phyloP scores from a whole-genome alignment of 2,888 invertebrate genomes.

The Drosophila planitibia region DNA sequence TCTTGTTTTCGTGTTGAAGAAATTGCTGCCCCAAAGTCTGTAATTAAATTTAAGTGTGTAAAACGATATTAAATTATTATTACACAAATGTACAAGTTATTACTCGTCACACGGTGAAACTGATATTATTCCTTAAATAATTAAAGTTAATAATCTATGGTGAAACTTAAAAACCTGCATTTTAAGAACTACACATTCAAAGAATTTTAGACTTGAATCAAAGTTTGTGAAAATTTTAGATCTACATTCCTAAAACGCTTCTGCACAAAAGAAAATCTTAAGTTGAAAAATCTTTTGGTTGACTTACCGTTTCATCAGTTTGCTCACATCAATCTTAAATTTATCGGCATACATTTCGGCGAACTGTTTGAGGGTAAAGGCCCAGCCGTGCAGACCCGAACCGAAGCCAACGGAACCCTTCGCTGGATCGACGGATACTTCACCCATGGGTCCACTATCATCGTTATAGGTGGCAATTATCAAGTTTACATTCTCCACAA shows the following conservation, averaged over 20 bases:
- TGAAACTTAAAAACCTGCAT: not conserved
- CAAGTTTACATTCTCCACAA: constrained; percentile 99
- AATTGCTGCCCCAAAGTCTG: constrained; percentile 98
- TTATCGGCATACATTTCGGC: constrained; percentile 99
- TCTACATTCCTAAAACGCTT: not conserved
- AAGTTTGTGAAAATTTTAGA: not conserved
- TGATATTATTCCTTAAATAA: not conserved
- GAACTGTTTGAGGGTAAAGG: constrained; percentile 99
- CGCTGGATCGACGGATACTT: constrained; percentile 98
- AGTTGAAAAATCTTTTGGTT: not conserved
- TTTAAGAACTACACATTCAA: not conserved
- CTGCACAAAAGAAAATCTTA: not conserved
- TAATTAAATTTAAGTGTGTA: not conserved
- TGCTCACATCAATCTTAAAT: constrained; percentile 98
- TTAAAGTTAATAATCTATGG: no score
- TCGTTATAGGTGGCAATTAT: constrained; percentile 99
- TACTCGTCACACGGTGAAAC: not conserved
- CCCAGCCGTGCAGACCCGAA: constrained; percentile 99
- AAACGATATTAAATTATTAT: not conserved
- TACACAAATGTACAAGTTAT: no score
- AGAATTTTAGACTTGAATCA: not conserved
- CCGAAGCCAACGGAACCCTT: constrained; percentile 99
- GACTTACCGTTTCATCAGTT: constrained; percentile 95
- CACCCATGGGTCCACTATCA: constrained; percentile 99
- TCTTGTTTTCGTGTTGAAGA: constrained; percentile 98